phyloP scores from a whole-genome alignment of 2,888 invertebrate species.

The Campoletis raptor region DNA sequence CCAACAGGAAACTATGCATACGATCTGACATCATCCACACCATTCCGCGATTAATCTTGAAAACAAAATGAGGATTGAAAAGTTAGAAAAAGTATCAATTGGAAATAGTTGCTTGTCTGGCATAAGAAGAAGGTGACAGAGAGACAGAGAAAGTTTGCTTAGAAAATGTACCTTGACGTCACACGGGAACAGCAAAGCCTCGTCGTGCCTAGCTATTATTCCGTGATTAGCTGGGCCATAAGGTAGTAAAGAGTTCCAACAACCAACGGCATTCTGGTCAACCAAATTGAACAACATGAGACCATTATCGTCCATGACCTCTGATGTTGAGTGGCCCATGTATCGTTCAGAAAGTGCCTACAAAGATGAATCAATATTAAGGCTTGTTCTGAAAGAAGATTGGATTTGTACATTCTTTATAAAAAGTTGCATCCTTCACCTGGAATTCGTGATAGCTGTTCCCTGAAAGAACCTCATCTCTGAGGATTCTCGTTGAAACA shows the following conservation, averaged over 20 bases:
- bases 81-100: not conserved
- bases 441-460: constrained; percentile 91
- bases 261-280: constrained; percentile 93
- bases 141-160: not conserved
- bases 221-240: constrained; percentile 89
- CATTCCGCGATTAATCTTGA: constrained; percentile 87
- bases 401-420: not conserved
- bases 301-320: constrained; percentile 91
- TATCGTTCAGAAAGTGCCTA: constrained; percentile 87
- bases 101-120: not conserved
- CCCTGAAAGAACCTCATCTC: constrained; percentile 89
- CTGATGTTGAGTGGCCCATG: constrained; percentile 90
- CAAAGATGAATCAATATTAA: not conserved
- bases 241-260: constrained; percentile 91
- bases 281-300: constrained; percentile 92
- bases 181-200: constrained; percentile 91
- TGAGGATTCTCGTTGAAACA: constrained; percentile 90
- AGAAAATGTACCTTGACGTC: constrained; percentile 89
- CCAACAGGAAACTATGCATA: constrained; percentile 92
- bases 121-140: not conserved
- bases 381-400: not conserved
- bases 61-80: not conserved
- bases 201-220: constrained; percentile 91
- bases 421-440: constrained; percentile 75
- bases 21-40: constrained; percentile 93